Percentiles rank a stretch among this genome's conserved stretches.
These are phyloP conservation scores for Drosophila lini DNA, from an alignment of 1,140 invertebrate species.

Conservation along the genomic window DNA sequence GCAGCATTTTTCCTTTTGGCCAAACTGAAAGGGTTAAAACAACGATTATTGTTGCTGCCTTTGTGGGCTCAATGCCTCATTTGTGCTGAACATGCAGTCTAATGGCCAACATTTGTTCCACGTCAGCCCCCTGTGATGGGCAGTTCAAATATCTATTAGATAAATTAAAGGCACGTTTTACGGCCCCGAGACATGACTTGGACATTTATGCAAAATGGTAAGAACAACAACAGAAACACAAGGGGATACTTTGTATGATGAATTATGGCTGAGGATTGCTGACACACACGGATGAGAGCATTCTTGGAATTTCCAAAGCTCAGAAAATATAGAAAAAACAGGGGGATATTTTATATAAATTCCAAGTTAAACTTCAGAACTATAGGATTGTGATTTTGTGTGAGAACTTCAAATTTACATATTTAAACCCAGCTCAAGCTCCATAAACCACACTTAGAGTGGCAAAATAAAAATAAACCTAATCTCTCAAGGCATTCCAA, in stretches of 20 bases:
- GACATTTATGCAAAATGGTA: slow-evolving; percentile 33
- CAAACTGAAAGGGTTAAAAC: slow-evolving; percentile 37
- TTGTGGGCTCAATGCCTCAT: slow-evolving; percentile 31
- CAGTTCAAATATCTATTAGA: slow-evolving; percentile 74
- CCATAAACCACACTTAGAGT: neutral
- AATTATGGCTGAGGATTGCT: slow-evolving; percentile 20
- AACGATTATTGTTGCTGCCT: slow-evolving; percentile 34
- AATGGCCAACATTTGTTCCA: slow-evolving; percentile 72
- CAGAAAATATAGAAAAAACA: slow-evolving; percentile 2
- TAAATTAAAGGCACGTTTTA: slow-evolving; percentile 62
- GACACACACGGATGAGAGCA: slow-evolving; percentile 14
- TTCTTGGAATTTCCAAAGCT: slow-evolving; percentile 33
- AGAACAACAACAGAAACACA: neutral
- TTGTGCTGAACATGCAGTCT: slow-evolving; percentile 68
- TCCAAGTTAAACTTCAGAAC: neutral
- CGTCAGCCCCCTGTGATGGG: slow-evolving; percentile 64
- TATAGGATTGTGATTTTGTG: neutral
- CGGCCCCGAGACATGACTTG: slow-evolving; percentile 22
- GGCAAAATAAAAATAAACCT: neutral
- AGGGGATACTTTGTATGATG: slow-evolving; percentile 23
- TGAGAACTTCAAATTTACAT: neutral
- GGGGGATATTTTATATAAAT: neutral
- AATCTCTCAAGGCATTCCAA: slow-evolving; percentile 23
- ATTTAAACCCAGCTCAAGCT: neutral
- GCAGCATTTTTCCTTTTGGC: slow-evolving; percentile 61